These are phyloP conservation scores for cat (Felis catus) DNA, from an alignment of 2,113 vertebrate genomes.

Conservation along the genomic window DNA sequence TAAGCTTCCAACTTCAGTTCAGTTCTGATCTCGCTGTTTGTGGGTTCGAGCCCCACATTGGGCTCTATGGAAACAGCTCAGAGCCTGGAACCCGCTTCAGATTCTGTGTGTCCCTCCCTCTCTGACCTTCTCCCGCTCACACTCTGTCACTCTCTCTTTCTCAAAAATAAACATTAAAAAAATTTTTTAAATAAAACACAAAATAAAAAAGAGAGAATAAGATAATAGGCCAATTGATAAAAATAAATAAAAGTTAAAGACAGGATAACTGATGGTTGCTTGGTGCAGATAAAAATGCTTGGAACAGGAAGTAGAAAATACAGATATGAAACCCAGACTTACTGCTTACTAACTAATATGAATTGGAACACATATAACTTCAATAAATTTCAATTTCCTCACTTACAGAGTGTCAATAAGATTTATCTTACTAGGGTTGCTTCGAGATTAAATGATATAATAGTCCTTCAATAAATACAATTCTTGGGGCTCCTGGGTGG, in stretches of 20 bases:
- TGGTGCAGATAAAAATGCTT: neutral
- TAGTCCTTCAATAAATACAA: neutral
- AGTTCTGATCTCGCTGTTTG: no score
- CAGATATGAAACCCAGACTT: neutral
- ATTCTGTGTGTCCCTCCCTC: no score
- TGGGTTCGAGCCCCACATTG: no score
- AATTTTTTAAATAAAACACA: neutral
- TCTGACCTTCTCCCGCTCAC: no score
- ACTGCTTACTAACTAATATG: neutral
- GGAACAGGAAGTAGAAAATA: neutral
- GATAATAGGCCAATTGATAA: neutral
- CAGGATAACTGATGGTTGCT: neutral
- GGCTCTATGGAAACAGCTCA: no score
- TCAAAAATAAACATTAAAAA: no score
- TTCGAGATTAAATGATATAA: slow-evolving; percentile 34
- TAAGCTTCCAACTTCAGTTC: no score
- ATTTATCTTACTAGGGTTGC: neutral
- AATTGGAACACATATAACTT: neutral
- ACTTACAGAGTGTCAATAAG: neutral
- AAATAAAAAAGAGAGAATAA: neutral
- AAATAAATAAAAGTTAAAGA: neutral
- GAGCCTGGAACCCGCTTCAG: no score
- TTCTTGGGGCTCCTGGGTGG: neutral
- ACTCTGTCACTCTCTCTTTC: no score
- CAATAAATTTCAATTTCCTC: neutral